Evolutionary conservation across 1,140 invertebrate species (phyloP).

Genomic region (Yoshiicerus persimilis): DNA sequence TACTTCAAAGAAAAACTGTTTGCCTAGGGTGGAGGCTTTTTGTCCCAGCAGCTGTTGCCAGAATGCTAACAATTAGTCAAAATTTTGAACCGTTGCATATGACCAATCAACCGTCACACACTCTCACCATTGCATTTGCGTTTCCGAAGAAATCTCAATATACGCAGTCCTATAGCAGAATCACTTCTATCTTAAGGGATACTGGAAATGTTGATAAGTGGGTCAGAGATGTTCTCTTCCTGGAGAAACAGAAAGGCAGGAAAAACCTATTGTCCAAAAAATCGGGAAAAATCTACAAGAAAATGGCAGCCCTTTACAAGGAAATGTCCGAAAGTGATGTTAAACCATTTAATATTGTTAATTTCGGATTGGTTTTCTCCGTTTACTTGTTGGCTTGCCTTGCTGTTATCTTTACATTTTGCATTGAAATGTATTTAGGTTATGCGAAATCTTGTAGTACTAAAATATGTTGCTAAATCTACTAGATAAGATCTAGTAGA

Average conservation of each 20-base stretch:
- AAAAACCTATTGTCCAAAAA: background rate
- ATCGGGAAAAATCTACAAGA: background rate
- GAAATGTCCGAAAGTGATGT: background rate
- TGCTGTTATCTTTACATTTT: background rate
- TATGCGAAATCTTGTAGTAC: too few relatives aligned
- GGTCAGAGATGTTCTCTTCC: background rate
- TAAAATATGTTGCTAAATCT: too few relatives aligned
- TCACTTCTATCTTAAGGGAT: background rate
- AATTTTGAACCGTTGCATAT: background rate
- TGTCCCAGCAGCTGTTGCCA: background rate
- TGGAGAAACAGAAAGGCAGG: background rate
- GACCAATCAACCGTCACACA: background rate
- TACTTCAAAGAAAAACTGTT: background rate
- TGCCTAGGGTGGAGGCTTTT: slow-evolving; percentile 7
- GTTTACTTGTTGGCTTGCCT: background rate
- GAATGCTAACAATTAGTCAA: background rate
- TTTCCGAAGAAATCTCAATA: slow-evolving; percentile 8
- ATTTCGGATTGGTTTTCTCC: background rate
- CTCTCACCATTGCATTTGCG: background rate
- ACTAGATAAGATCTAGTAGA: too few relatives aligned
- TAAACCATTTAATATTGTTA: background rate
- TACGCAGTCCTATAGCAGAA: background rate
- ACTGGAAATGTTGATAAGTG: background rate
- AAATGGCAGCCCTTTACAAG: background rate
- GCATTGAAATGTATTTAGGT: too few relatives aligned